Percentiles rank a stretch among this genome's conserved stretches.
Conservation (phyloP, 2,797 vertebrate genomes). For the Sternarchorhynchus goeldii region DNA sequence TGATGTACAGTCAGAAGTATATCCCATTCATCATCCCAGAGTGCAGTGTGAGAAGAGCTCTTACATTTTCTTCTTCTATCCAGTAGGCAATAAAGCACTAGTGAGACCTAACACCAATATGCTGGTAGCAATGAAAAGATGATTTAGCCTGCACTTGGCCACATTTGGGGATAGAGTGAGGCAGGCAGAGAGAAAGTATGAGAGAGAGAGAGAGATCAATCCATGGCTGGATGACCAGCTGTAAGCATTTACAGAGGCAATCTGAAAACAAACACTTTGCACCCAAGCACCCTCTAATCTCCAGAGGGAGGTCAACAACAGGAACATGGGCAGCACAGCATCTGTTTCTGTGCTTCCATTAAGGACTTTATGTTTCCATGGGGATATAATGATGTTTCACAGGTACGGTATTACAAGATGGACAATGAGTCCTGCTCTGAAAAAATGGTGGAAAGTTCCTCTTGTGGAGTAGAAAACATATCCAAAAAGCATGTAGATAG, state of each 20-base stretch:
- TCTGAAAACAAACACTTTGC: slow-evolving; percentile 36
- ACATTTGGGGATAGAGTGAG: neutral
- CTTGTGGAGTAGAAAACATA: slow-evolving; percentile 26
- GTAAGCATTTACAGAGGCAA: slow-evolving; percentile 31
- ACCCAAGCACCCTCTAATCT: slow-evolving; percentile 33
- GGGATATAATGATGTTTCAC: slow-evolving; percentile 14
- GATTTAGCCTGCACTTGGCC: neutral
- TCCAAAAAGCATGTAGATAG: slow-evolving; percentile 24
- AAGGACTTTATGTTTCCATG: slow-evolving; percentile 38
- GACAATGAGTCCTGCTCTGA: slow-evolving; percentile 28
- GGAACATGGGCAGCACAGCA: slow-evolving; percentile 37
- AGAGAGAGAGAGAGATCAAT: neutral
- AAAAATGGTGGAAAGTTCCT: slow-evolving; percentile 27
- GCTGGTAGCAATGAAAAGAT: neutral
- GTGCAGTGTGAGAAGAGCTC: too few species aligned
- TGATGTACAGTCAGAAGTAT: neutral
- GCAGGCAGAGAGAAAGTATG: neutral
- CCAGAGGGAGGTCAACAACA: slow-evolving; percentile 34
- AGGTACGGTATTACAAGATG: slow-evolving; percentile 9
- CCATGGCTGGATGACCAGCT: neutral
- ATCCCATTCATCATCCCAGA: neutral
- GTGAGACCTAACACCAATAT: neutral
- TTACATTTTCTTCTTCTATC: neutral
- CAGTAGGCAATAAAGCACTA: neutral
- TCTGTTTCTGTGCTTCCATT: slow-evolving; percentile 33